phyloP scores from a whole-genome alignment of 1,140 invertebrate genomes.

The Bombus waltoni region DNA sequence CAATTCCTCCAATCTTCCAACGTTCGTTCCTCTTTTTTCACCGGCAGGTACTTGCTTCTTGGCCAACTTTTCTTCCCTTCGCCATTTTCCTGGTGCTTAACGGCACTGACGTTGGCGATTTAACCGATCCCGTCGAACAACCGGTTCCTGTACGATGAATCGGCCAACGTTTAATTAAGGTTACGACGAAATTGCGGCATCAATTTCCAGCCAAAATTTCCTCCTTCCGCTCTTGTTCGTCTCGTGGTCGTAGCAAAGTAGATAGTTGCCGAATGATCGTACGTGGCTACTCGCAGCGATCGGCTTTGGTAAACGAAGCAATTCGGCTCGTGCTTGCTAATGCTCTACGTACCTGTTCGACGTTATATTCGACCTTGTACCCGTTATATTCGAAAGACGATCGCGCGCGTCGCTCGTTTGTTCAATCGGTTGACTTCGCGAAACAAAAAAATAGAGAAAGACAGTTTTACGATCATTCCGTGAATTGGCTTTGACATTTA shows the following conservation, averaged over 20 bases:
- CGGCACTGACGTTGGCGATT: constrained; percentile 16
- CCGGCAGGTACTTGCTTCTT: not conserved
- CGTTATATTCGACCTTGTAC: no score
- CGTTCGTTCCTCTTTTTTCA: not conserved
- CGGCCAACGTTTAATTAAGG: constrained; percentile 12
- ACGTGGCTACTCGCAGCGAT: not conserved
- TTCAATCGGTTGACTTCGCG: not conserved
- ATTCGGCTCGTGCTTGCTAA: no score
- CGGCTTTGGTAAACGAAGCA: no score
- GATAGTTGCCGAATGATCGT: not conserved
- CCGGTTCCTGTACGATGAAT: not conserved
- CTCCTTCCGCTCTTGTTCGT: rapidly evolving
- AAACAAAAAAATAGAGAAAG: not conserved
- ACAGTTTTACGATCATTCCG: no score
- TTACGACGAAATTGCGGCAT: not conserved
- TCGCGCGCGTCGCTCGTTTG: not conserved
- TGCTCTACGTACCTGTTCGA: no score
- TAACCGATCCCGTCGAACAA: not conserved
- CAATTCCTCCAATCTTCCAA: constrained; percentile 12
- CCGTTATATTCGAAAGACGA: not conserved
- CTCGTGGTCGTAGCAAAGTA: not conserved
- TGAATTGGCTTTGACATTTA: no score
- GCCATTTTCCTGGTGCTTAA: constrained; percentile 1
- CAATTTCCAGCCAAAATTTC: not conserved
- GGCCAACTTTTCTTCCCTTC: not conserved